Percentiles rank a stretch among this genome's conserved stretches.
Evolutionary conservation across 2,888 invertebrate species (phyloP).

Genomic region (Agrotis puta): DNA sequence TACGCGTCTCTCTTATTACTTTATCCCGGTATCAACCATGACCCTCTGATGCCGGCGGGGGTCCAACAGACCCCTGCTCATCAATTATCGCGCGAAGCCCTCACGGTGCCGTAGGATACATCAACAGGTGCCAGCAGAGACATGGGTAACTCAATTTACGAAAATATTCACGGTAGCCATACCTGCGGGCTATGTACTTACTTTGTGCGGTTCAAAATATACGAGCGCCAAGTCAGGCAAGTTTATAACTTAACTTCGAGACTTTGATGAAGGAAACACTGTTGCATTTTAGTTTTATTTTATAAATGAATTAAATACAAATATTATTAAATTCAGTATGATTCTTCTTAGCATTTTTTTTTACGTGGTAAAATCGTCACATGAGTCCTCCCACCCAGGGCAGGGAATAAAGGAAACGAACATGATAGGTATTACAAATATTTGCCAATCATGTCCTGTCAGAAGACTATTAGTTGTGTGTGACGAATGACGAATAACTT

Average conservation of each 20-base stretch:
- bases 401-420: too few species aligned
- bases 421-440: too few species aligned
- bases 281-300: constrained; percentile 5
- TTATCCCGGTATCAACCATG: constrained; percentile 55
- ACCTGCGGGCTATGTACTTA: constrained; percentile 61
- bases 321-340: too few species aligned
- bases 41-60: constrained; percentile 77
- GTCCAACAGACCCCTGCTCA: constrained; percentile 77
- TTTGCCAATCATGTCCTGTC: too few species aligned
- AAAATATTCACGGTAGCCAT: constrained; percentile 68
- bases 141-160: constrained; percentile 66
- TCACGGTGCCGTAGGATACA: constrained; percentile 67
- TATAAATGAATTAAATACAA: neutral
- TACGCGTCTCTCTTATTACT: constrained; percentile 22
- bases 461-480: neutral
- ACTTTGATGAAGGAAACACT: constrained; percentile 1
- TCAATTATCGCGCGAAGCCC: constrained; percentile 77
- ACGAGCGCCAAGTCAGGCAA: constrained; percentile 7
- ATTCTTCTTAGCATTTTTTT: too few species aligned
- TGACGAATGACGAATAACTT: neutral
- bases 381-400: too few species aligned
- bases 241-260: constrained; percentile 37
- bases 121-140: constrained; percentile 80
- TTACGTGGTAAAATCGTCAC: too few species aligned
- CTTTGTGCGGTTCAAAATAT: constrained; percentile 15